Evolutionary conservation across 2,113 vertebrate species (phyloP).

Genomic region (Antechinus flavipes): DNA sequence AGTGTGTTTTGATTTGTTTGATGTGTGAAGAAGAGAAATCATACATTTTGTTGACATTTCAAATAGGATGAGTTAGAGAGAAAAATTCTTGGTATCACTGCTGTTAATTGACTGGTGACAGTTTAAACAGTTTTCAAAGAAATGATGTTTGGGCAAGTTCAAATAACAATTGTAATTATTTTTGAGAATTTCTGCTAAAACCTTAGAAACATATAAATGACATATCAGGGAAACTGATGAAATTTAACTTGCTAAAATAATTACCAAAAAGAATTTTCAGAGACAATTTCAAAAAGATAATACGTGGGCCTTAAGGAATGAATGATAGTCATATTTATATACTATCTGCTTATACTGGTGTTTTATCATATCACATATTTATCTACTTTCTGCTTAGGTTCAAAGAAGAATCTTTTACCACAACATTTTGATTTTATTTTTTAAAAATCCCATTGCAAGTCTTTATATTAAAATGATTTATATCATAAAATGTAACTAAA

Average conservation of each 20-base stretch:
- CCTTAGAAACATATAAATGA: conserved; percentile 53
- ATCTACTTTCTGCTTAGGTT: not conserved
- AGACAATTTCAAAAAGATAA: conserved; percentile 71
- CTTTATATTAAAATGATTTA: not conserved
- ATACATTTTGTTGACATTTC: conserved; percentile 64
- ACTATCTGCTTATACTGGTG: not conserved
- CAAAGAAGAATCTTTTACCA: not conserved
- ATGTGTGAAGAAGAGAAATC: conserved; percentile 51
- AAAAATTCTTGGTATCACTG: conserved; percentile 15
- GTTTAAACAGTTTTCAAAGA: conserved; percentile 70
- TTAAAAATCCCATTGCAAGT: not conserved
- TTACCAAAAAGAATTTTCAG: conserved; percentile 74
- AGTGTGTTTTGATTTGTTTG: conserved; percentile 60
- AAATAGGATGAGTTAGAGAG: conserved; percentile 8
- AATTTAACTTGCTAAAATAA: conserved; percentile 58
- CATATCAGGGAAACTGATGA: conserved; percentile 61
- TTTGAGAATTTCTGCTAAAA: conserved; percentile 68
- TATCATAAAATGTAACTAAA: not conserved
- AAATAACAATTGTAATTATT: conserved; percentile 29
- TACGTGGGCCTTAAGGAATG: conserved; percentile 55
- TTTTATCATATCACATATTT: not conserved
- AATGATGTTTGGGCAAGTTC: conserved; percentile 55
- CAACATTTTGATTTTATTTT: not conserved
- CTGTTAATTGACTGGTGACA: conserved; percentile 52
- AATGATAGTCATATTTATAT: not conserved